Evolutionary conservation across 2,888 invertebrate genomes (phyloP), one percentile per base, ranked within the genome.

Genomic region (Agrotis puta): DNA sequence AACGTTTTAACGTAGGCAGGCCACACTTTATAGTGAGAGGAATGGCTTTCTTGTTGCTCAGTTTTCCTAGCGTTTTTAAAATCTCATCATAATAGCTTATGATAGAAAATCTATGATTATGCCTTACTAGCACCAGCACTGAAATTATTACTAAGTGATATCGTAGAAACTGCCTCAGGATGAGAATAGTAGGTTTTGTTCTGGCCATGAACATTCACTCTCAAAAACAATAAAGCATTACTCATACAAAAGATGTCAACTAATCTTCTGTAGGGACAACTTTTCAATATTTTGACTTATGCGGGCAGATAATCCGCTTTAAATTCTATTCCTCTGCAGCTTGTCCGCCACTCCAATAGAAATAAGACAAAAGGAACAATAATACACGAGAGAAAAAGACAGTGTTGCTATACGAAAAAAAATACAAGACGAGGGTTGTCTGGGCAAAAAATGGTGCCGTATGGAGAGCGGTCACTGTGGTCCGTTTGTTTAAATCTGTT

Each of bases 391-490:
- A 90, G 89, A 86, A 89, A 90, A 89, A 89, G 88, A 89, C 89
- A 88, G 88, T 88, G 88, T 90, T 87, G 87, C 88, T 79, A 81
- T 79, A 84, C 74, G 85, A 78, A 87, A 90, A 71, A 88, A 90
- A 86, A 84, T 57, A 88, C 87, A 87, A 85, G 82, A 78, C 74
- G 83, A 86, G 88, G 89, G 88, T 88, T 84, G 88, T 86, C 88
- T 87, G 87, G 82, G 86, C 87, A 90, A 93, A 92, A 92, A 91
- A 87, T 83, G 79, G 90, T 88, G 88, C 90, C 91, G 92, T 91
- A 92, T 92, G 93, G 85, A 65, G 79, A 70, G 74, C 82, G 79
- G 79, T 77, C 84, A 78, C 81, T 92, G 92, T 87, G 92, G 91
- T 91, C 82, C 87, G 89, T 87, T 90, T 89, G 91, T 89, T 89